Evolutionary conservation across 1,140 invertebrate species (phyloP).

Genomic region (Aethina tumida): DNA sequence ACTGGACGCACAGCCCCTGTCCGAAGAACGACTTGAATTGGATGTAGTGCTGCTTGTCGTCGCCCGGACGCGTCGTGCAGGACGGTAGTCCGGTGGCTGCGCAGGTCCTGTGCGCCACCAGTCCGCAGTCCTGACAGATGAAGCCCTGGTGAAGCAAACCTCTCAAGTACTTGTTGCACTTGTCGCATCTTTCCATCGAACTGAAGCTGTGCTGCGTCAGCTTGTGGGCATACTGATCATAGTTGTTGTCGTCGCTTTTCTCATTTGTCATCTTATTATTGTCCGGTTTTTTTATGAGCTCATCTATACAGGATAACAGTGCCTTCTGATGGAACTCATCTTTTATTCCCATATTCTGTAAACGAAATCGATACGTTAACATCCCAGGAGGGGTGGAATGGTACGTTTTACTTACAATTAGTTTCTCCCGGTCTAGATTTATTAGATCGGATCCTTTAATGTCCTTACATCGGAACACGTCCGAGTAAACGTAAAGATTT

Average conservation of each 20-base stretch:
- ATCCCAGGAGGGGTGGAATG: background rate
- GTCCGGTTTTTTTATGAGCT: slow-evolving; percentile 42
- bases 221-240: slow-evolving; percentile 35
- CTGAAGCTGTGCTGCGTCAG: slow-evolving; percentile 60
- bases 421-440: slow-evolving; percentile 56
- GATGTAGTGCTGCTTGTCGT: slow-evolving; percentile 16
- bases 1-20: slow-evolving; percentile 50
- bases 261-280: slow-evolving; percentile 17
- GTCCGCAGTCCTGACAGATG: slow-evolving; percentile 65
- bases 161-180: slow-evolving; percentile 65
- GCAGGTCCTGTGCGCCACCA: slow-evolving; percentile 63
- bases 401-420: slow-evolving; percentile 47
- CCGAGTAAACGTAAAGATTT: slow-evolving; percentile 60
- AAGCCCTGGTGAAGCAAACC: slow-evolving; percentile 64
- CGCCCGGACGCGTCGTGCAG: slow-evolving; percentile 17
- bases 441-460: slow-evolving; percentile 59
- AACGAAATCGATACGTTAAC: slow-evolving; percentile 22
- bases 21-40: slow-evolving; percentile 46
- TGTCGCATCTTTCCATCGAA: slow-evolving; percentile 58
- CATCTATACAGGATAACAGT: slow-evolving; percentile 60
- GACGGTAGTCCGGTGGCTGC: slow-evolving; percentile 44
- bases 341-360: slow-evolving; percentile 66
- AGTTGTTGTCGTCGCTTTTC: background rate
- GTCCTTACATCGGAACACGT: slow-evolving; percentile 62
- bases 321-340: slow-evolving; percentile 68